Base-by-base conservation (phyloP, 2,797 vertebrate genomes). In the Todus mexicanus region DNA sequence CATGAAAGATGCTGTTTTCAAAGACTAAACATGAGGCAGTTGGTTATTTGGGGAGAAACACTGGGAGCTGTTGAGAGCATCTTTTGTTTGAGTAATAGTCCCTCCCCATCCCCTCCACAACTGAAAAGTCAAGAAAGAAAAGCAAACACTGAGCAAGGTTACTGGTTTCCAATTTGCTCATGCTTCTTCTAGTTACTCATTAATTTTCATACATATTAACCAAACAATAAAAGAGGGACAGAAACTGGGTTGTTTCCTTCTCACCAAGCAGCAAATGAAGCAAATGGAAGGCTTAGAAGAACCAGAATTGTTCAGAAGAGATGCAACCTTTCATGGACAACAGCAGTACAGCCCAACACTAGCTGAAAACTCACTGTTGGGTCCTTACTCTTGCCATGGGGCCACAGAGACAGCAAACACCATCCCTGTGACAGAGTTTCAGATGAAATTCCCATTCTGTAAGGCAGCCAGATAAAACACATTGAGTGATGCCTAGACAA, bases 201-300 rank as follows among this genome's bases (percentile, higher is more conserved):
- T 96, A 96, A 95, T 94, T 87, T 81, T 68, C 42, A 86, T 29
- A 60, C 45, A 63, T 48, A 91, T 61, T 94, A 95, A 92, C 63
- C 50, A 75, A 85, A 84, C 50, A 83, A 31, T 21, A 56, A 53
- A 64, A 77, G 26, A 65, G 25, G 69, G 4, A 74, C 16, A 74
- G n/a, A 71, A 77, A 78, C 43, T 42, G 33, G 0, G 6, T 29
- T 63, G 27, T 21, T 87, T 60, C 25, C 8, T 5, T 3, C 11
- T 47, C 22, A 61, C 11, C 31, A 72, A 68, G 48, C 66, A 70
- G 40, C 19, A 85, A 70, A 73, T 4, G 2, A 81, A 81, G 42
- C 31, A 86, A 88, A 78, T 1, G 0, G 11, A 4, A 48, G 4
- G 13, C 59, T 75, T 11, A 56, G 35, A 84, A 73, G 10, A 20